Evolutionary conservation across 1,140 invertebrate genomes (phyloP).

Genomic region (Centruroides sculpturatus): DNA sequence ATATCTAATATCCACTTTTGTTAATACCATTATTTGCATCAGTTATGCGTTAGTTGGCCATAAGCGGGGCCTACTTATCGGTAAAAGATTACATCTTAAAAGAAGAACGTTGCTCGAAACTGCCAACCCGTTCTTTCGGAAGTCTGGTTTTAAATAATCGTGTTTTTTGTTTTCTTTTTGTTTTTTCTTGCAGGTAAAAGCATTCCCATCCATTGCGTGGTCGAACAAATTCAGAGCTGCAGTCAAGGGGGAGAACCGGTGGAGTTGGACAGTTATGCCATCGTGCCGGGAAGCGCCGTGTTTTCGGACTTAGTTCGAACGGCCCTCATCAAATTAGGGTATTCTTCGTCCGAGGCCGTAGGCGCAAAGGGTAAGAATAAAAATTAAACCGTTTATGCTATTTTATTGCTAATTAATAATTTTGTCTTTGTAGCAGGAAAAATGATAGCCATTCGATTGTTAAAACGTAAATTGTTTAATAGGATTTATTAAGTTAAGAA

Average conservation of each 20-base stretch:
- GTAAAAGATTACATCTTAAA: too few species aligned
- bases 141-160: background rate
- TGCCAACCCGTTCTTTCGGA: too few species aligned
- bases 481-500: too few species aligned
- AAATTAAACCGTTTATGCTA: conserved; percentile 15
- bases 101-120: too few species aligned
- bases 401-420: background rate
- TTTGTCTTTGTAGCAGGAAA: too few species aligned
- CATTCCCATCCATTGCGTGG: conserved; percentile 79
- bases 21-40: too few species aligned
- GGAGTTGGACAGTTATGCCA: conserved; percentile 83
- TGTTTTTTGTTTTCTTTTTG: conserved; percentile 6
- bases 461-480: too few species aligned
- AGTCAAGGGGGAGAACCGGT: conserved; percentile 35
- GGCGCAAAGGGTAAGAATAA: conserved; percentile 54
- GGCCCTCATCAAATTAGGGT: conserved; percentile 60
- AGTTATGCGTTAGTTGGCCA: too few species aligned
- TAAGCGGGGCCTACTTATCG: too few species aligned
- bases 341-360: conserved; percentile 52
- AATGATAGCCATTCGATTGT: too few species aligned
- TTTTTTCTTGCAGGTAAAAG: conserved; percentile 54
- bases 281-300: conserved; percentile 69
- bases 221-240: conserved; percentile 28
- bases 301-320: conserved; percentile 67
- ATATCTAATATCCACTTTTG: too few species aligned